Percentiles rank a stretch among this genome's conserved stretches.
These are phyloP conservation scores for Rostratula benghalensis DNA, from an alignment of 2,113 vertebrate species.

Conservation along the genomic window DNA sequence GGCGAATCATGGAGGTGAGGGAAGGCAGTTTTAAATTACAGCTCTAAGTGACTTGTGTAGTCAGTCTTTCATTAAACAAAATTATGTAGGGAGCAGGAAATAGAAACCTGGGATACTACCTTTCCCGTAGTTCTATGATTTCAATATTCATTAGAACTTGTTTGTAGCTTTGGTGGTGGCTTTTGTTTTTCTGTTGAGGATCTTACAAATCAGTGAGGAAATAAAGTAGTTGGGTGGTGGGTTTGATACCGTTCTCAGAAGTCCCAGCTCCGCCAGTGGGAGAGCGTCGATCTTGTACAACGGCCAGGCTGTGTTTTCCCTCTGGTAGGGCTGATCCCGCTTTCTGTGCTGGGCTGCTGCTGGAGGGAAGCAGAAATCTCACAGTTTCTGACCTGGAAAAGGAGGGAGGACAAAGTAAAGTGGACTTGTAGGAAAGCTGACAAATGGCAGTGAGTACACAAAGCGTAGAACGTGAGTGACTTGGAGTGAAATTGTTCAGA, in stretches of 20 bases:
- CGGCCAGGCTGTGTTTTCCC: conserved; percentile 41
- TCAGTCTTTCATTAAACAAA: neutral
- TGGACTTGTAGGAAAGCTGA: neutral
- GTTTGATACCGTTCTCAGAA: conserved; percentile 75
- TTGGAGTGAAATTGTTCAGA: neutral
- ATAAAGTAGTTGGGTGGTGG: neutral
- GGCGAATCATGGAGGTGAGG: neutral
- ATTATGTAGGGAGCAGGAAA: neutral
- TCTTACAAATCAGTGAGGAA: neutral
- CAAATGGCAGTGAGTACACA: fast-evolving
- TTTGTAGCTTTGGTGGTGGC: neutral
- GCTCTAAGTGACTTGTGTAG: neutral
- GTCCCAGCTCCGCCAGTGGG: conserved; percentile 73
- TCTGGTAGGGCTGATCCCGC: neutral
- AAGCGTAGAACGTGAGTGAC: fast-evolving
- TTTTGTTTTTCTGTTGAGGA: neutral
- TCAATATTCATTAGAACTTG: neutral
- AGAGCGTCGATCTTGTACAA: conserved; percentile 59
- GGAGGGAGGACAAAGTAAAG: neutral
- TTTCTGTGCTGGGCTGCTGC: conserved; percentile 23
- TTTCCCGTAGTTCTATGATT: neutral
- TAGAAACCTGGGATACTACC: neutral
- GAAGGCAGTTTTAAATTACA: neutral
- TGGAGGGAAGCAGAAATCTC: conserved; percentile 23
- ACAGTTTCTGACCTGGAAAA: conserved; percentile 74